Base-by-base conservation (phyloP, 2,888 invertebrate species). In the Apeira syringaria region DNA sequence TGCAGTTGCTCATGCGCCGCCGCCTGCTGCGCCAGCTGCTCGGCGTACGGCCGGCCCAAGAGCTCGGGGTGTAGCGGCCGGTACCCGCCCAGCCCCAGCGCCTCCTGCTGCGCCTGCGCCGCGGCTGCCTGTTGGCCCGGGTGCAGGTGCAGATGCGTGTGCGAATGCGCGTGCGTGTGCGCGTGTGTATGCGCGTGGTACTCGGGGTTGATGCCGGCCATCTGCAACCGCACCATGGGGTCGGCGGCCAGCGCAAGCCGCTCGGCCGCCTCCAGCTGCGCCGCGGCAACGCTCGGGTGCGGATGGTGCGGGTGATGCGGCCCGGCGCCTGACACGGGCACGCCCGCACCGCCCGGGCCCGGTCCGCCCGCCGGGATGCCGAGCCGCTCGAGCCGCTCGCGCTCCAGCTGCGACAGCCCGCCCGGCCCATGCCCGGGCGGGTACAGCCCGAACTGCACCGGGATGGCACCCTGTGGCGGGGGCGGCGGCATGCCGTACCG, bases 141-240 rank as follows among this genome's bases (percentile, higher is more conserved):
- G 78, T 92, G 94, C 60, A 94, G 91, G 90, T 96, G 95, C 62
- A 96, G 92, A 90, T 96, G 96, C 61, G 95, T 94, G 91, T 96
- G 96, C 68, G 97, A 95, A 91, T 97, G 97, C 73, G 97, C 95
- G 83, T 96, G 96, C 60, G 96, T 96, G 90, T 97, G 96, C 65
- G 96, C 96, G 84, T 97, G 97, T 61, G 97, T 96, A 90, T 97
- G 97, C 72, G 96, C 96, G 88, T 97, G 97, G 90, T 96, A 96
- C 90, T 96, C 96, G 33, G 95, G 95, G 64, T 93, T 94, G 68
- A 95, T 94, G 76, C 97, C 96, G 64, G 97, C 97, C 97, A 98
- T 97, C 92, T 97, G 97, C 76, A 98, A 89, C 63, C 97, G 95
- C 84, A 94, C 95, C 95, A 98, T 96, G 52, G 97, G 97, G 88